These are phyloP conservation scores for Neodiprion lecontei DNA, from an alignment of 1,140 invertebrate species.

Conservation along the genomic window DNA sequence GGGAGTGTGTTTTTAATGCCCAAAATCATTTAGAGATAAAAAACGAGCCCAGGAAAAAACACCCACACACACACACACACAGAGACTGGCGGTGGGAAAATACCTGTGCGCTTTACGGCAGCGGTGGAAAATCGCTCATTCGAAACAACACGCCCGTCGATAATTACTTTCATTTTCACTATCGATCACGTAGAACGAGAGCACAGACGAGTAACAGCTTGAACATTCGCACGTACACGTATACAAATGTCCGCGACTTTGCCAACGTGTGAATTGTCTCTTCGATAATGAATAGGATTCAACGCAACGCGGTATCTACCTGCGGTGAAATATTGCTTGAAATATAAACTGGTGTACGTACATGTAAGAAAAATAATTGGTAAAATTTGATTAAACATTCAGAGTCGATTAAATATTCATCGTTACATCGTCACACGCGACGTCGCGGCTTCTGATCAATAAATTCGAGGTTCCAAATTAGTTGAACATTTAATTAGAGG, in stretches of 20 bases:
- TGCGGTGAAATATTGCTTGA: not conserved
- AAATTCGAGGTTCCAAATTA: not conserved
- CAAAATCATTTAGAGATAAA: not conserved
- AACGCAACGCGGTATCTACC: not conserved
- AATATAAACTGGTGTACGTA: not conserved
- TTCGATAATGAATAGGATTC: no score
- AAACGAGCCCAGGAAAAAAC: no score
- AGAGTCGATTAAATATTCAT: not conserved
- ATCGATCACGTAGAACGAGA: not conserved
- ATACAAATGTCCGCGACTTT: no score
- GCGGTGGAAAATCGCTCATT: not conserved
- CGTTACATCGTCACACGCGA: not conserved
- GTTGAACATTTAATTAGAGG: not conserved
- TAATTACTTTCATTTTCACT: slow-evolving; percentile 4
- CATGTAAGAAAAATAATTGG: not conserved
- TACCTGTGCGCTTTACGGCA: no score
- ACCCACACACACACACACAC: no score
- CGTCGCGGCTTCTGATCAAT: not conserved
- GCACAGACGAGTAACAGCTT: no score
- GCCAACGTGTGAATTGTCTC: no score
- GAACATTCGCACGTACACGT: no score
- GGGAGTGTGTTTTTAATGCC: not conserved
- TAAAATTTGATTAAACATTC: not conserved
- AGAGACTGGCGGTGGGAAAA: no score
- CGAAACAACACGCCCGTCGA: not conserved